These are phyloP conservation scores for Yponomeuta plumbellus DNA, from an alignment of 2,888 invertebrate genomes.

Conservation along the genomic window DNA sequence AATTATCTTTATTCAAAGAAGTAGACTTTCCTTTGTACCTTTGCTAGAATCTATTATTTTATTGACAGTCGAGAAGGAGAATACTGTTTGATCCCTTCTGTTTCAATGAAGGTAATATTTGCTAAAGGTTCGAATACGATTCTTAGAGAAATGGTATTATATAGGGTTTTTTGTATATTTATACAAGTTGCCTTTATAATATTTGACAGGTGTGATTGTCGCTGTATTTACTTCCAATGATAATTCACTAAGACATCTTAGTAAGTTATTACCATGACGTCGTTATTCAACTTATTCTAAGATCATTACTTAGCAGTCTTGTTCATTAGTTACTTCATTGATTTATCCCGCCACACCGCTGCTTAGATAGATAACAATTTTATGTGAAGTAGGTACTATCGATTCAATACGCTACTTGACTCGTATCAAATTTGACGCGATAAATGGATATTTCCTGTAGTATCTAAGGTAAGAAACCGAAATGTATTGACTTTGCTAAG, in stretches of 20 bases:
- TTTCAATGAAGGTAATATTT: not conserved
- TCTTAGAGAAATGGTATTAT: too few species aligned
- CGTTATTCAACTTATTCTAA: not conserved
- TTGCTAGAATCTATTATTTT: not conserved
- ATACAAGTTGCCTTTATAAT: too few species aligned
- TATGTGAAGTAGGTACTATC: not conserved
- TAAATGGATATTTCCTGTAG: too few species aligned
- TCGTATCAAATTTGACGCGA: too few species aligned
- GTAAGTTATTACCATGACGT: not conserved
- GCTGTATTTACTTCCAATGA: too few species aligned
- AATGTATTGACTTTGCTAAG: too few species aligned
- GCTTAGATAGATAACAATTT: not conserved
- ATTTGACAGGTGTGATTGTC: too few species aligned
- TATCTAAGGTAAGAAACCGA: too few species aligned
- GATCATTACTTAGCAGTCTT: not conserved
- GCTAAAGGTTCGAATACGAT: too few species aligned
- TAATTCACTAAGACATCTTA: not conserved
- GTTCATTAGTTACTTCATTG: not conserved
- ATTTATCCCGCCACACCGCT: not conserved
- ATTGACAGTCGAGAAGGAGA: not conserved
- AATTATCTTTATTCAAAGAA: not conserved
- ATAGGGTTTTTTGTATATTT: too few species aligned
- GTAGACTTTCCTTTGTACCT: not conserved
- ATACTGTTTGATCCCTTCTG: not conserved
- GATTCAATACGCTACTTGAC: too few species aligned